These are phyloP conservation scores for human (Homo sapiens) DNA, from an alignment of 2,113 vertebrate genomes.

Conservation along the genomic window DNA sequence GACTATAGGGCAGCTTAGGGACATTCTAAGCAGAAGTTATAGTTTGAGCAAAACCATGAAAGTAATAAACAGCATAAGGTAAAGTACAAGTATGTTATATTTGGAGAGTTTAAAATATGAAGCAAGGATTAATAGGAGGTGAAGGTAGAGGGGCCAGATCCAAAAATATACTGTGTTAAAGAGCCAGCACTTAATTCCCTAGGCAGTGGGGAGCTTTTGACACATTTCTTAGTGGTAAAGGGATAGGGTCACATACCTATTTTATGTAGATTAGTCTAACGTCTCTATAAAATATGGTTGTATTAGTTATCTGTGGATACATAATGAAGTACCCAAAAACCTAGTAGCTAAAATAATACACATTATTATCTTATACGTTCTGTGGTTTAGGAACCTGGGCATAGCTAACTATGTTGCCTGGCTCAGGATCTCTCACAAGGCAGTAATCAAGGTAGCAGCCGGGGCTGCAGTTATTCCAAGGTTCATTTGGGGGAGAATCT, in stretches of 20 bases:
- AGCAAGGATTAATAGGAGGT: not conserved
- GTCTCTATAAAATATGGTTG: not conserved
- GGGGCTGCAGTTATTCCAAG: not conserved
- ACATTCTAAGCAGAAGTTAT: not conserved
- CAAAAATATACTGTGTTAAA: not conserved
- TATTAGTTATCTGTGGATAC: not conserved
- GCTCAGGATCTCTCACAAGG: not conserved
- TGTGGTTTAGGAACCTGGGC: not conserved
- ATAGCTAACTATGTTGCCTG: not conserved
- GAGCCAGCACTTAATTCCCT: not conserved
- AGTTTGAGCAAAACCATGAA: not conserved
- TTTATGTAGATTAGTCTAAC: not conserved
- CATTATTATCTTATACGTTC: not conserved
- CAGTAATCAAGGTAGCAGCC: not conserved
- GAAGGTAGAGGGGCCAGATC: not conserved
- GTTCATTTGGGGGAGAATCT: not conserved
- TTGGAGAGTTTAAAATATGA: not conserved
- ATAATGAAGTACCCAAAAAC: not conserved
- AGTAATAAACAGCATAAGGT: not conserved
- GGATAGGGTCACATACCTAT: not conserved
- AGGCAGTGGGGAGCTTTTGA: not conserved
- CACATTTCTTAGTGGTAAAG: not conserved
- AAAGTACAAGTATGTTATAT: not conserved
- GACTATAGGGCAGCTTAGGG: not conserved
- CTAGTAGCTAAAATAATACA: not conserved